Base-by-base conservation (phyloP, 2,888 invertebrate species). In the Ectropis crepuscularia region DNA sequence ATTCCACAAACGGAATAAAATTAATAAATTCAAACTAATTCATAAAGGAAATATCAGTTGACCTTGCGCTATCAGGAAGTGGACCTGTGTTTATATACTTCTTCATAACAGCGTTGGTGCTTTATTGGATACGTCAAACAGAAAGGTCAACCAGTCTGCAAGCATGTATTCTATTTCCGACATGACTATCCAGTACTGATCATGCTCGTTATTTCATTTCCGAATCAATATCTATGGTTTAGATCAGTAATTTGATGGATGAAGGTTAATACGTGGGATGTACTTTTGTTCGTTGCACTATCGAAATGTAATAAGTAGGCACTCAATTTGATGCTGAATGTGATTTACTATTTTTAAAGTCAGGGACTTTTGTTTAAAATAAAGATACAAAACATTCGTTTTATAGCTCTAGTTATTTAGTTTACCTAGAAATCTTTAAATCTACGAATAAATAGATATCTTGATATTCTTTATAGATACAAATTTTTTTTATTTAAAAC, bases 61-160 rank as follows among this genome's bases (percentile, higher is more conserved):
- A 71, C 85, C 85, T 85, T 83, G 79, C 69, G 48, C 49, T 45
- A 76, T 60, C 71, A 84, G 85, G 85, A 86, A 85, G 74, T 78
- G 69, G 73, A 77, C 77, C 77, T 69, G 65, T 78, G 74, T 78
- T 75, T 76, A 75, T 78, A 73, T 74, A 75, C 73, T 72, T 74
- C 72, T 78, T 68, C 65, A 69, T 59, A 63, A 48, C 12, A 39
- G 41, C 16, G 42, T 48, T 64, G 57, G 54, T 63, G 57, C 47
- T 66, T 70, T 77, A 79, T 79, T 77, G 75, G 76, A 74, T 77
- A 76, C 74, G 77, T 74, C 73, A 75, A 80, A 79, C 77, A 78
- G 80, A 82, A 85, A 85, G 85, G 85, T 83, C 84, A 81, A 71
- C 78, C 57, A 61, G 76, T 77, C 65, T 62, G 70, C 68, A 63